Base-by-base conservation (phyloP, 2,113 vertebrate genomes). In the Lethenteron camtschaticum region DNA sequence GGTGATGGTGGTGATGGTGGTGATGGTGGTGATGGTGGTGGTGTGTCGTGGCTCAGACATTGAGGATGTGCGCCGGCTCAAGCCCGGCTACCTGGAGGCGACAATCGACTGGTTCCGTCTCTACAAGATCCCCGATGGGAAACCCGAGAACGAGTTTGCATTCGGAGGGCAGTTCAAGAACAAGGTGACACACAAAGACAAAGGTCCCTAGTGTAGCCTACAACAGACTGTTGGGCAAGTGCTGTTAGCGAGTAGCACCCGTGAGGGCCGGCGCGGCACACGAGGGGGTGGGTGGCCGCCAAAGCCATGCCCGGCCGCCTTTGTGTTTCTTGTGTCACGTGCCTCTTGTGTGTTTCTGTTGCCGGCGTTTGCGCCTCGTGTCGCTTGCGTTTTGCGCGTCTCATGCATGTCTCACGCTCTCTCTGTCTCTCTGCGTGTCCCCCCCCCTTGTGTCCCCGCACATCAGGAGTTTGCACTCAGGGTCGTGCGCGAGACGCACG, bases 41-140 rank as follows among this genome's bases (percentile, higher is more conserved):
- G 56, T 59, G 41, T 57, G 11, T 9, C 14, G 60, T 69, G 11
- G 70, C 72, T 16, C 76, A 95, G 91, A 78, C 76, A 86, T 97
- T 55, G 82, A 81, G 57, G 91, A 95, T 75, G 85, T 96, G 59
- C 79, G 74, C 73, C 88, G 79, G 76, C 78, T 81, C 76, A 86
- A 86, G 63, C 89, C 91, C 0, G 89, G 87, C 70, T 89, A 95
- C 75, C 82, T 97, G 59, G 89, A 96, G 74, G 89, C 91, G 59
- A 96, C 91, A 0, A 56, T 88, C 56, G 84, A 90, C 69, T 99
- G 94, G 94, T 86, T 92, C 73, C 82, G 75, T 71, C 81, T 82
- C 71, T 99, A 96, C 74, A 99, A 99, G 76, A 77, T 96, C 16
- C 90, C 92, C 10, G 89, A 99, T 69, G 90, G 89, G 73, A 96